Evolutionary conservation across 2,888 invertebrate species (phyloP), one percentile per base, ranked within the genome.

Genomic region (Agapostemon virescens): DNA sequence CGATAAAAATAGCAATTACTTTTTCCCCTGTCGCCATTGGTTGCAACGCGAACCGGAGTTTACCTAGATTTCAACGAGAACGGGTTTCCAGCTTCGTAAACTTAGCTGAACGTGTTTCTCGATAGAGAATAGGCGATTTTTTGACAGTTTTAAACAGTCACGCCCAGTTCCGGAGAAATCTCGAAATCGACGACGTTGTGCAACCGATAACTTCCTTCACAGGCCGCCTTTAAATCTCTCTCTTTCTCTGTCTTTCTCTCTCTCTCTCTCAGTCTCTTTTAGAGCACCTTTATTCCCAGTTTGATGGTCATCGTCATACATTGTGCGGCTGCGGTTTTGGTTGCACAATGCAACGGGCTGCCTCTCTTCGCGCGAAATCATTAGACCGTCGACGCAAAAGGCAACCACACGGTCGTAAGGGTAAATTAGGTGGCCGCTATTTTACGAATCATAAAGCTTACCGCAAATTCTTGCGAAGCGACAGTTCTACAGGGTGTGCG

Each of bases 371-470:
- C 58, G 64, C 58, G 69, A 64, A 78, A 78, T 52, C 78, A 74
- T 78, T 78, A 78, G 69, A 78, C 69, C 74, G 74, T 69, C 69
- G 40, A 55, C 52, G 67, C 74, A 49, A 55, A 40, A 64, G 69
- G 74, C 52, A 55, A 74, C 74, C 74, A 42, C 74, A 61, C 63
- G 40, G 63, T 69, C 74, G 73, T 77, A 69, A 77, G 68, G 64
- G 40, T 73, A 74, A 78, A 78, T 78, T 74, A 78, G 74, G 69
- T 70, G 74, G 61, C 63, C 64, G 64, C 52, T 42, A 40, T 64
- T 69, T 69, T 78, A 69, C 78, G 74, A 66, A 76, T 70, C 69
- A 63, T 58, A 52, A 40, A 78, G 52, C 69, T 64, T 42, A 36
- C 64, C 61, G 61, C 55, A 71, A 71, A 64, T 73, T 73, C 49